Base-by-base conservation (phyloP, 2,888 invertebrate genomes). In the Volucella inflata region DNA sequence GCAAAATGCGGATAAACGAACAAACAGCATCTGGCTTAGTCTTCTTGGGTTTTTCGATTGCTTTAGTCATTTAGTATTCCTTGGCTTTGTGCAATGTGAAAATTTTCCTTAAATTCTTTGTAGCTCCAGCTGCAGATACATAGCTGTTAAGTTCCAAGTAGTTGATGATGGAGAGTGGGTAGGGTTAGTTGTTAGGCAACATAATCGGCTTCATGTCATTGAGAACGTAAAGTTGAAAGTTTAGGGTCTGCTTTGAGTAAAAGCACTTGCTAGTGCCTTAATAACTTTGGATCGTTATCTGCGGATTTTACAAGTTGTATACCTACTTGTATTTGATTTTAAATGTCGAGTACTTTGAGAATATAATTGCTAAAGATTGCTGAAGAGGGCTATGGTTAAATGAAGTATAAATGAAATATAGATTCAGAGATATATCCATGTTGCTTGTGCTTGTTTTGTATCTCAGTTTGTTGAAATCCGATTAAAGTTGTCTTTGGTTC, bases 1-100 rank as follows among this genome's bases (percentile, higher is more conserved):
- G 11, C 68, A 77, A 68, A 67, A 44, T 59, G 21, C 21, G 21
- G 21, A 21, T 21, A 21, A 21, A 21, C 21, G 21, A 2, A 21
- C 4, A 21, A 51, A 71, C 36, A 80, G 70, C 81, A 81, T 81
- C 81, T 81, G 81, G 59, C 55, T 64, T 68, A 70, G 59, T 70
- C 64, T n/a, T 9, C 12, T n/a, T 12, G 21, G 21, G 21, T 68
- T 68, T 75, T 67, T 53, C 55, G 16, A 57, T 64, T 71, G 70
- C 60, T 30, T 40, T 79, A 11, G 16, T 1, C 36, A 1, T 44
- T 4, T 4, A 4, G 21, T n/a, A 9, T 17, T 36, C 17, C 6
- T 12, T 38, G 36, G 17, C n/a, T 36, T 11, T 36, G 9, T 53
- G 12, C 12, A 21, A 53, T 21, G 12, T 14, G 14, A 11, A 57